A percentile compares a stretch with the other conserved stretches of the same genome.
phyloP scores from a whole-genome alignment of 2,888 invertebrate genomes.

The Tuta absoluta region DNA sequence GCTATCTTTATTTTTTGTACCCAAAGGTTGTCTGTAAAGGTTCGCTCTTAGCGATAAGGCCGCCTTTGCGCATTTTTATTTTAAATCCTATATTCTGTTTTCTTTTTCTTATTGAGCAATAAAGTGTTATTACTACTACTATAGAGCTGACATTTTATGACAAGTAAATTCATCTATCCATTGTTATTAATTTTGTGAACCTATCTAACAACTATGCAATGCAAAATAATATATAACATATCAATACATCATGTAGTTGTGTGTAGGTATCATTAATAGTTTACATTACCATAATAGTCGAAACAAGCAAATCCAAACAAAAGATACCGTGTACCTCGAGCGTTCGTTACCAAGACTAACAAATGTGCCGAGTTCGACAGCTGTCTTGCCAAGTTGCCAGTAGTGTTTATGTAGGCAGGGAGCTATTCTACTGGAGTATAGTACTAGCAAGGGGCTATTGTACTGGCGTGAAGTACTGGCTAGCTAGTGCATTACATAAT shows the following conservation, averaged over 20 bases:
- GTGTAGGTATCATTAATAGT: neutral
- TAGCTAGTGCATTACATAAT: slow-evolving; percentile 7
- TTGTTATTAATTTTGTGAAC: no score
- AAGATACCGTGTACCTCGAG: neutral
- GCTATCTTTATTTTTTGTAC: no score
- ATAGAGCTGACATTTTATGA: no score
- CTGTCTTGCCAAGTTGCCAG: slow-evolving; percentile 2
- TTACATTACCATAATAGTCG: slow-evolving; percentile 7
- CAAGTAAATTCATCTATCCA: no score
- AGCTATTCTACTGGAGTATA: slow-evolving; percentile 35
- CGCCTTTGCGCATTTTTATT: no score
- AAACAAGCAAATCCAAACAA: slow-evolving; percentile 12
- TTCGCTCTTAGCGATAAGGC: no score
- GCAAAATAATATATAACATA: neutral
- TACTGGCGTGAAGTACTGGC: slow-evolving; percentile 21
- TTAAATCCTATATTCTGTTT: no score
- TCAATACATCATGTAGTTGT: neutral
- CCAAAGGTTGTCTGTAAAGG: no score
- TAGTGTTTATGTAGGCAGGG: slow-evolving; percentile 6
- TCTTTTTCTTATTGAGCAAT: no score
- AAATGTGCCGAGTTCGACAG: slow-evolving; percentile 13
- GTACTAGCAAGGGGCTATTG: slow-evolving; percentile 33
- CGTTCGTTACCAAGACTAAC: slow-evolving; percentile 12
- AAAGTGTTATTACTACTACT: no score
- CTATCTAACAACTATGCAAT: no score